A percentile compares a stretch with the other conserved stretches of the same genome.
phyloP scores from a whole-genome alignment of 2,888 invertebrate species.

The Glomeris marginata region DNA sequence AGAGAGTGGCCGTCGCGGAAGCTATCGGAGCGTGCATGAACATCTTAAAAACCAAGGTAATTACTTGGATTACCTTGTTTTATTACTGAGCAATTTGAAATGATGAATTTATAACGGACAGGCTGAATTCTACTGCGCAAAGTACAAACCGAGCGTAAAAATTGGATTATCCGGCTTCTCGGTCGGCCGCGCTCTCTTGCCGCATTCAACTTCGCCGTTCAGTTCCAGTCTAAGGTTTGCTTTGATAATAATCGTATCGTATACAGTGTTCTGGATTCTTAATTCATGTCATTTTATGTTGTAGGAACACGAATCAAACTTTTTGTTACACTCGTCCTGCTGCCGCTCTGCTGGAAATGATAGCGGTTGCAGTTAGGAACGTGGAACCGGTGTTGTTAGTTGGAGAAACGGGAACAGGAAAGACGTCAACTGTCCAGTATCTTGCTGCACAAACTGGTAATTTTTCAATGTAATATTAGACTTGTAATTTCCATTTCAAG shows the following conservation, averaged over 20 bases:
- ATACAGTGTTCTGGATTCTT: not conserved
- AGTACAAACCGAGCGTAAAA: conserved; percentile 60
- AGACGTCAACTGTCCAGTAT: conserved; percentile 89
- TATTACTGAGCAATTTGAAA: no score
- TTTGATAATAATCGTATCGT: no score
- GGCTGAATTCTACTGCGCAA: conserved; percentile 61
- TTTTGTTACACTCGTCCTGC: conserved; percentile 68
- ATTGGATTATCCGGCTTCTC: conserved; percentile 42
- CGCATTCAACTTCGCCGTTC: conserved; percentile 19
- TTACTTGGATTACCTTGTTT: conserved; percentile 5
- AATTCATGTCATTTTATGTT: not conserved
- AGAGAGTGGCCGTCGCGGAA: conserved; percentile 48
- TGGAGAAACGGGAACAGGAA: conserved; percentile 97
- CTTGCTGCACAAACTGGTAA: conserved; percentile 58
- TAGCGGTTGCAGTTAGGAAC: conserved; percentile 65
- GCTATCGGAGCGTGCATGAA: conserved; percentile 67
- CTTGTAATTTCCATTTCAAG: not conserved
- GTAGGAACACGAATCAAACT: not conserved
- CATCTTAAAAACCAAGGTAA: conserved; percentile 51
- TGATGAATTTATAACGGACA: no score
- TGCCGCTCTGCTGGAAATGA: conserved; percentile 66
- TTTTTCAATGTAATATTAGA: not conserved
- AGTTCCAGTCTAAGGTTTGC: no score
- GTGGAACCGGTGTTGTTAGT: conserved; percentile 85
- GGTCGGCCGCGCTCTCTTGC: conserved; percentile 48